Percentiles rank a stretch among this genome's conserved stretches.
These are phyloP conservation scores for Rotaria sp. DNA, from an alignment of 2,888 invertebrate genomes.

Conservation along the genomic window DNA sequence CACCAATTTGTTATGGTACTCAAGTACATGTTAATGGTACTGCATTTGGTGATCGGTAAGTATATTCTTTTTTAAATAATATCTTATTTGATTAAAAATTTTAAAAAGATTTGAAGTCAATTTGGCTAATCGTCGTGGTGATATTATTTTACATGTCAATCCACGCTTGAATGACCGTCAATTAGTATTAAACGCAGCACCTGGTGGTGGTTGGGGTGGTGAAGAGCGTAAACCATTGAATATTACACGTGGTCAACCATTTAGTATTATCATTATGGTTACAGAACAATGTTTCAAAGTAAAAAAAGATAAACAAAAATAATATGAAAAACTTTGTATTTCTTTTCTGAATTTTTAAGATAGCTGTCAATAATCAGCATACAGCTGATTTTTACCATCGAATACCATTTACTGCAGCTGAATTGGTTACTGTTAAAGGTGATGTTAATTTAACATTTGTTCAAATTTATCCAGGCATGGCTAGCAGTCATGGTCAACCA, in stretches of 20 bases:
- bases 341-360: neutral
- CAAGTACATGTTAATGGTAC: slow-evolving; percentile 17
- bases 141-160: slow-evolving; percentile 18
- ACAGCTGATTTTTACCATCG: neutral
- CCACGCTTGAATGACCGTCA: neutral
- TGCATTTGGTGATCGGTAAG: neutral
- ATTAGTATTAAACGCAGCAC: neutral
- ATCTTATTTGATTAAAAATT: neutral
- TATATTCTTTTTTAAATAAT: neutral
- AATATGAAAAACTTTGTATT: neutral
- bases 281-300: slow-evolving; percentile 19
- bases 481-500: neutral
- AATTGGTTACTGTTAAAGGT: neutral
- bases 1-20: slow-evolving; percentile 16
- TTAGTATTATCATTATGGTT: neutral
- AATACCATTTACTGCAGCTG: slow-evolving; percentile 5
- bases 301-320: no score
- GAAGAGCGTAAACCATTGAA: neutral
- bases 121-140: slow-evolving; percentile 19
- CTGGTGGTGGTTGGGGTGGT: slow-evolving; percentile 5
- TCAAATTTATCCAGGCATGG: slow-evolving; percentile 10
- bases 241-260: neutral
- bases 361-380: slow-evolving; percentile 12
- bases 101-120: slow-evolving; percentile 13
- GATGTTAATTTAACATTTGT: neutral